phyloP scores from a whole-genome alignment of 2,888 invertebrate genomes.

The Xanthia togata region DNA sequence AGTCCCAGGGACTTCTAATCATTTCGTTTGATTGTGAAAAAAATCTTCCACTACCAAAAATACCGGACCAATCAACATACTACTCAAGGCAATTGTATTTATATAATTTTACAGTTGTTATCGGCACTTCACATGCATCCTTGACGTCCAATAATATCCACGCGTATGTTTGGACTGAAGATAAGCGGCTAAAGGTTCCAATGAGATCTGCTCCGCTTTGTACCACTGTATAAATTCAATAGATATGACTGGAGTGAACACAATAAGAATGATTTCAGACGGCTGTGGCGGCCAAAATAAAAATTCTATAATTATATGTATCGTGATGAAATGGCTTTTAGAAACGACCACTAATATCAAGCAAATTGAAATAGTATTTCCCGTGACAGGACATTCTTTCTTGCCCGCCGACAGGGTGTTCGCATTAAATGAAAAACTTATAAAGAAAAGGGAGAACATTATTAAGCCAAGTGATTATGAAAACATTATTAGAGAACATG shows the following conservation, averaged over 20 bases:
- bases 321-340: not conserved
- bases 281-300: constrained; percentile 44
- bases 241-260: no score
- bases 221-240: not conserved
- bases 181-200: not conserved
- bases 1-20: not conserved
- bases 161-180: not conserved
- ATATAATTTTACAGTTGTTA: not conserved
- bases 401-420: not conserved
- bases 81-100: not conserved
- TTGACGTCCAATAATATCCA: not conserved
- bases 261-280: constrained; percentile 34
- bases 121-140: not conserved
- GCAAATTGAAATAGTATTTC: not conserved
- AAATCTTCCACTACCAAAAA: constrained; percentile 22
- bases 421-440: not conserved
- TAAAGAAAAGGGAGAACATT: no score
- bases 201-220: not conserved
- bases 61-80: constrained; percentile 1
- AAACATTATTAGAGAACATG: not conserved
- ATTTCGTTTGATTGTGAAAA: constrained; percentile 12
- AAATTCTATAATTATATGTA: constrained; percentile 31
- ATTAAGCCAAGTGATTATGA: no score
- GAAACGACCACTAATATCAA: not conserved
- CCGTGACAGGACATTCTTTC: not conserved